Evolutionary conservation across 1,140 invertebrate genomes (phyloP).

Genomic region (Acromyrmex heyeri): DNA sequence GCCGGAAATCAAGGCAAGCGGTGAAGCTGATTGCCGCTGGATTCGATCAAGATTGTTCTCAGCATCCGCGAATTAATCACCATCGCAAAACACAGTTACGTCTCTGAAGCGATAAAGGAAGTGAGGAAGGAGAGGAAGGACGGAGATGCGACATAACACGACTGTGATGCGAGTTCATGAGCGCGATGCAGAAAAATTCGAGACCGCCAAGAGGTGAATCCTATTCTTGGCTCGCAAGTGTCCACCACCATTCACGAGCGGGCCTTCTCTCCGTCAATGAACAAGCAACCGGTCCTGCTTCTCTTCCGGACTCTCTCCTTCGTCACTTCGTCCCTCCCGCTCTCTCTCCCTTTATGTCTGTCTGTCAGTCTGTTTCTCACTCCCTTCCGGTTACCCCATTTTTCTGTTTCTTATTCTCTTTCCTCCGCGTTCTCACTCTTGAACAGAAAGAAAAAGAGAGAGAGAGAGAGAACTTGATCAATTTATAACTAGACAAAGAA

Average conservation of each 20-base stretch:
- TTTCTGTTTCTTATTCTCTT: conserved; percentile 20
- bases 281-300: conserved; percentile 71
- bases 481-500: conserved; percentile 62
- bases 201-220: conserved; percentile 33
- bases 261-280: conserved; percentile 64
- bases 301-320: conserved; percentile 55
- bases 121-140: not conserved
- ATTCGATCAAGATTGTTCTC: conserved; percentile 59
- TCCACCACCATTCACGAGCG: conserved; percentile 64
- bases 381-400: conserved; percentile 20
- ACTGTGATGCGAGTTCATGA: conserved; percentile 49
- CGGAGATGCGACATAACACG: conserved; percentile 58
- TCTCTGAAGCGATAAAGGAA: not conserved
- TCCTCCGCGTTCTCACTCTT: not conserved
- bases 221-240: conserved; percentile 21
- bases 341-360: not conserved
- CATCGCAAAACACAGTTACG: conserved; percentile 38
- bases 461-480: conserved; percentile 55
- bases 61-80: conserved; percentile 59
- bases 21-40: conserved; percentile 25
- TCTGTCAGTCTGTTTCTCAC: conserved; percentile 30
- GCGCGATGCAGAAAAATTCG: conserved; percentile 54
- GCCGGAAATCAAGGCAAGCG: conserved; percentile 50
- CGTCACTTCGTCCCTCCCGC: conserved; percentile 21
- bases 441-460: not conserved